A percentile compares a stretch with the other conserved stretches of the same genome.
These are phyloP conservation scores for Limnephilus rhombicus DNA, from an alignment of 2,888 invertebrate genomes.

Conservation along the genomic window DNA sequence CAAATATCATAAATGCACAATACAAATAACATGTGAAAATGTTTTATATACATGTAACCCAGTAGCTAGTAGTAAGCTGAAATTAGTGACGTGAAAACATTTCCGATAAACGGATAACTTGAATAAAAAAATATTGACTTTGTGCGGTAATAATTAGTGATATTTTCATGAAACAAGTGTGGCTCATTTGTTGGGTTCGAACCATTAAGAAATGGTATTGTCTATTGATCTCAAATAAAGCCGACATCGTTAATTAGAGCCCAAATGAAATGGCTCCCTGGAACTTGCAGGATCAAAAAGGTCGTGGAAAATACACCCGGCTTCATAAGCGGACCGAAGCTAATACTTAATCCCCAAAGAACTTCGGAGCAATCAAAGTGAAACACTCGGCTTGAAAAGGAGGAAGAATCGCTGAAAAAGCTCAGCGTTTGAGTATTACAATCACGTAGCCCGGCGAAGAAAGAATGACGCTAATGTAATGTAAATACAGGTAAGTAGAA, in stretches of 20 bases:
- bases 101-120: neutral
- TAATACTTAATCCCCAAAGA: slow-evolving; percentile 13
- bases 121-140: neutral
- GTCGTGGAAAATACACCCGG: slow-evolving; percentile 6
- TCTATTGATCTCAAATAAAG: neutral
- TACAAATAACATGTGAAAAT: too few relatives aligned
- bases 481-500: slow-evolving; percentile 59
- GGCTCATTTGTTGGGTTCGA: neutral
- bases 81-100: neutral
- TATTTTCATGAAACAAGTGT: neutral
- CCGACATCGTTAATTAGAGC: neutral
- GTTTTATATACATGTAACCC: neutral
- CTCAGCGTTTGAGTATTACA: slow-evolving; percentile 42
- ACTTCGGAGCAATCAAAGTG: slow-evolving; percentile 19
- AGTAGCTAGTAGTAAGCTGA: neutral
- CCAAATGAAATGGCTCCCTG: neutral
- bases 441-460: slow-evolving; percentile 53
- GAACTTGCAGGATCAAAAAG: neutral
- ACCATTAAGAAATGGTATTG: neutral
- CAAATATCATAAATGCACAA: too few relatives aligned
- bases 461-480: slow-evolving; percentile 61
- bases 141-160: neutral
- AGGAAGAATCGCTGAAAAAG: neutral
- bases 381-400: slow-evolving; percentile 18
- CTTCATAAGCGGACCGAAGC: slow-evolving; percentile 23